Evolutionary conservation across 1,140 invertebrate species (phyloP).

Genomic region (Ruditapes philippinarum): DNA sequence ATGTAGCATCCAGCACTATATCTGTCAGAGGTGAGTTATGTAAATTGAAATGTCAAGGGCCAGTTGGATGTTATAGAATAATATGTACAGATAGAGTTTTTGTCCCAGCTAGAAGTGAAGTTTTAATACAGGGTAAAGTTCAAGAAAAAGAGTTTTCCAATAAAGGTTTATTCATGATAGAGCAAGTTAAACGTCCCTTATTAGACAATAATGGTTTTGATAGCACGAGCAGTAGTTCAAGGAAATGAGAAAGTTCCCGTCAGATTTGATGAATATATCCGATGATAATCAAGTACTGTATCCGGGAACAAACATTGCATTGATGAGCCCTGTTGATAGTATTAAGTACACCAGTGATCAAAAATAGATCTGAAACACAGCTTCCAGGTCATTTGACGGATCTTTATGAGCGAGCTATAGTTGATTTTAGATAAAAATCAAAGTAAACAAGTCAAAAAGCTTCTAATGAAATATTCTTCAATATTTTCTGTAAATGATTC

Average conservation of each 20-base stretch:
- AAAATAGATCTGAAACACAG: neutral
- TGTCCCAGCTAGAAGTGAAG: neutral
- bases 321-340: neutral
- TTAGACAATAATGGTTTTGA: no score
- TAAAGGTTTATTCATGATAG: slow-evolving; percentile 1
- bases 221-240: no score
- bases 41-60: slow-evolving; percentile 4
- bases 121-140: neutral
- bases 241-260: no score
- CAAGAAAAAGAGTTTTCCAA: neutral
- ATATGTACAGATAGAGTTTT: neutral
- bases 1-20: neutral
- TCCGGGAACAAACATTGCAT: slow-evolving; percentile 24
- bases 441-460: neutral
- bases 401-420: neutral
- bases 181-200: no score
- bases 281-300: no score
- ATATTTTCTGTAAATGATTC: slow-evolving; percentile 49
- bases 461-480: slow-evolving; percentile 37
- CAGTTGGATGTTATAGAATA: neutral
- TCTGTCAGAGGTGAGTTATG: neutral
- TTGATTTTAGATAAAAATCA: neutral
- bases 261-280: no score
- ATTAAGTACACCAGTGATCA: neutral
- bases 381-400: neutral